Conservation (phyloP, 2,113 vertebrate species). For the Anthoscopus minutus region DNA sequence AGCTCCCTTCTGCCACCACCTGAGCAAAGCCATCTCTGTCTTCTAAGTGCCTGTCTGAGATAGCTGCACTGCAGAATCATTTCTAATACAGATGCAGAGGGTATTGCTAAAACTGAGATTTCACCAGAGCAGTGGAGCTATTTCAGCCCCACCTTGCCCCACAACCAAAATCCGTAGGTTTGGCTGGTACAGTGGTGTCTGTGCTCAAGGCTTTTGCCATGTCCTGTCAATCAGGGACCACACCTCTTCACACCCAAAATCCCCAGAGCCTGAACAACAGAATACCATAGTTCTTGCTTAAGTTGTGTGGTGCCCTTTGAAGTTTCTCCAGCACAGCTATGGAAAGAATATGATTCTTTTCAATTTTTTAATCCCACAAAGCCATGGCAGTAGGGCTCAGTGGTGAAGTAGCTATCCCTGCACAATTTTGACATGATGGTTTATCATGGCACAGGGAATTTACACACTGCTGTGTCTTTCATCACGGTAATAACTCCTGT, state of each 20-base stretch:
- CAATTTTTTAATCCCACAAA: background rate
- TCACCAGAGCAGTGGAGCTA: background rate
- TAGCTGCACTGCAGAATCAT: background rate
- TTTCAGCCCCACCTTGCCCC: conserved; percentile 27
- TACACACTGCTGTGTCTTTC: background rate
- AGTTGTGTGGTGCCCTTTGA: background rate
- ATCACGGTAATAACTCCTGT: background rate
- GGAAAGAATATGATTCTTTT: background rate
- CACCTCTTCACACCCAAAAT: conserved; percentile 34
- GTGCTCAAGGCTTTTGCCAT: background rate
- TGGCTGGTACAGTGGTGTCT: background rate
- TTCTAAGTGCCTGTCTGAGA: background rate
- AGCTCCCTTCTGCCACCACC: background rate
- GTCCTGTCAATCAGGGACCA: background rate
- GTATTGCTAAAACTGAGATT: conserved; percentile 16
- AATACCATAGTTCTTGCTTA: background rate
- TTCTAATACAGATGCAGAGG: background rate
- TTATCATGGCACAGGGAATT: background rate
- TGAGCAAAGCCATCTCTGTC: background rate
- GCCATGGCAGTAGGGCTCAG: background rate
- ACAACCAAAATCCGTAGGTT: conserved; percentile 21
- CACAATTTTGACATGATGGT: background rate
- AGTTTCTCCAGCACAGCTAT: background rate
- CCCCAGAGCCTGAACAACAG: background rate
- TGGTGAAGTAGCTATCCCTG: background rate